Evolutionary conservation across 1,140 invertebrate genomes (phyloP).

Genomic region (Macrosteles quadrilineatus): DNA sequence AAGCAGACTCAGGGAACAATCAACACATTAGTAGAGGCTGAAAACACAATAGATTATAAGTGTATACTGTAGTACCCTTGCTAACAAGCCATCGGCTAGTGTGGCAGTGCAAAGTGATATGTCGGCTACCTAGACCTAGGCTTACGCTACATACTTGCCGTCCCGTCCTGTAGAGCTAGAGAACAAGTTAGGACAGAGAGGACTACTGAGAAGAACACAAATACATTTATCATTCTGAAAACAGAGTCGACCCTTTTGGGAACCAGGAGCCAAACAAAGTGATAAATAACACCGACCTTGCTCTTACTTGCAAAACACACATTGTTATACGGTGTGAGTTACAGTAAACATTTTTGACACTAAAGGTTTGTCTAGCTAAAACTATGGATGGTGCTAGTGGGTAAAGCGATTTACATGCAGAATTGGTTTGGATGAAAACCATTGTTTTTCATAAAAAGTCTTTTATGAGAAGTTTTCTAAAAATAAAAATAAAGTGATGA

Average conservation of each 20-base stretch:
- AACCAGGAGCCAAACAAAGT: conserved; percentile 15
- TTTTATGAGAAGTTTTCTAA: too few species aligned
- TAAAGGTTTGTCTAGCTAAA: too few species aligned
- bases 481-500: too few species aligned
- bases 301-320: conserved; percentile 9
- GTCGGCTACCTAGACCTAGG: background rate
- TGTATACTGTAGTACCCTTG: conserved; percentile 37
- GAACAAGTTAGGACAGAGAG: conserved; percentile 19
- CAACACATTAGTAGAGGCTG: conserved; percentile 26
- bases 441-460: too few species aligned
- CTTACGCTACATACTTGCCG: conserved; percentile 9
- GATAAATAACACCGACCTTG: conserved; percentile 1
- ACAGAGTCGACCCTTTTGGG: conserved; percentile 3
- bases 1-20: conserved; percentile 31
- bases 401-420: too few species aligned
- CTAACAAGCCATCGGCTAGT: conserved; percentile 41
- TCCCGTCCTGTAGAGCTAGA: conserved; percentile 2
- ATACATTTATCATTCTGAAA: conserved; percentile 30
- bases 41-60: conserved; percentile 26
- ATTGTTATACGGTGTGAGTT: too few species aligned
- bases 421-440: too few species aligned
- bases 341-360: too few species aligned
- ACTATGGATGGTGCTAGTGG: too few species aligned
- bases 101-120: background rate
- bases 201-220: conserved; percentile 18